These are phyloP conservation scores for Amiota minor DNA, from an alignment of 2,888 invertebrate genomes.

Conservation along the genomic window DNA sequence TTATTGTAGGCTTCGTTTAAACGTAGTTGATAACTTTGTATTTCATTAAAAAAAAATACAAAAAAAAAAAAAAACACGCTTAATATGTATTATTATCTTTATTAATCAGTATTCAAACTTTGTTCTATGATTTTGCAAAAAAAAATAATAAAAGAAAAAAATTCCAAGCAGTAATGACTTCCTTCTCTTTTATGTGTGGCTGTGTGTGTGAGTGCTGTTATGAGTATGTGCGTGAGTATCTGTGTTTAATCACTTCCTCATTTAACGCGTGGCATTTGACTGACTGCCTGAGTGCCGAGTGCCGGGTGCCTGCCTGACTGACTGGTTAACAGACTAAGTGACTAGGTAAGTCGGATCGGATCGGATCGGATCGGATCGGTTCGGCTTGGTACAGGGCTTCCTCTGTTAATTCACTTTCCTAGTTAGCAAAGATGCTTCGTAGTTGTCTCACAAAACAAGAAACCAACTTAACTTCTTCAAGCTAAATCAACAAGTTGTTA, in stretches of 20 bases:
- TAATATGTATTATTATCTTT: too few relatives aligned
- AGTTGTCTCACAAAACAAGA: constrained; percentile 15
- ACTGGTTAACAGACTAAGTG: constrained; percentile 9
- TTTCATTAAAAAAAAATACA: not conserved
- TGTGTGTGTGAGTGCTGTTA: too few relatives aligned
- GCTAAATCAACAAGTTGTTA: constrained; percentile 23
- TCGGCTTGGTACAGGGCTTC: not conserved
- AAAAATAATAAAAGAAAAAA: not conserved
- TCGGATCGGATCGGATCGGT: not conserved
- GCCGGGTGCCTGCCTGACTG: not conserved
- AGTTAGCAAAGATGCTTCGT: constrained; percentile 15
- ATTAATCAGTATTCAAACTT: too few relatives aligned
- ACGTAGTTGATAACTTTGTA: not conserved
- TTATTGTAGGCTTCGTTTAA: constrained; percentile 9
- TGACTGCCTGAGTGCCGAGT: constrained; percentile 13
- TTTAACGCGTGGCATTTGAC: constrained; percentile 44
- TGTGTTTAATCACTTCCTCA: constrained; percentile 63
- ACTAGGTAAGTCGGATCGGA: not conserved
- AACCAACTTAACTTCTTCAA: too few relatives aligned
- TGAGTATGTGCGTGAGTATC: too few relatives aligned
- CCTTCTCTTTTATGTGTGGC: constrained; percentile 50
- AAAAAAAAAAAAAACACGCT: not conserved
- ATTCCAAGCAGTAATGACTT: constrained; percentile 46
- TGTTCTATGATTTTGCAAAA: not conserved
- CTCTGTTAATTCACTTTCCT: not conserved